Evolutionary conservation across 2,113 vertebrate genomes (phyloP), one percentile per base, ranked within the genome.

Genomic region (Microtus pennsylvanicus): DNA sequence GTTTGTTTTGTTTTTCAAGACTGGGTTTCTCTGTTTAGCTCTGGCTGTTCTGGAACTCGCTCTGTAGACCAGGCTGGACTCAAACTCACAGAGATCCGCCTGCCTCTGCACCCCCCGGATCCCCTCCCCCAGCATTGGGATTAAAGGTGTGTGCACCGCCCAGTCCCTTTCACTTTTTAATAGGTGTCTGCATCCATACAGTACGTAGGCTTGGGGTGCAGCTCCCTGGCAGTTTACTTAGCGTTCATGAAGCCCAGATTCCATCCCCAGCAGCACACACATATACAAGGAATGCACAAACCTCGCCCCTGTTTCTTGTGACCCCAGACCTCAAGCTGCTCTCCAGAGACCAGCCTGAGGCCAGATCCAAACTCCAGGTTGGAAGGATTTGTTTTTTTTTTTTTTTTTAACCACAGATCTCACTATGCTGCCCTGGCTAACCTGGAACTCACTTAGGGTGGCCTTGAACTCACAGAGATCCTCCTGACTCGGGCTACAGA

Each of bases 271-370:
- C 13, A 28, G 7, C 35, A 72, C 69, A 88, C 13, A 74, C 47
- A n/a, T 42, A 63, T 9, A 45, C 10, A 55, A 0, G n/a, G 0
- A 1, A 61, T 0, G 0, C 26, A 88, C 1, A 33, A 50, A 65
- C 26, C 35, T 82, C 0, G 0, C 5, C 19, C 35, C 55, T 45
- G 33, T 55, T 52, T 1, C 50, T 35, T 55, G 8, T 55, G 61
- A 78, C 69, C 61, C 7, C 0, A 9, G 55, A 33, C 30, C 55
- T 65, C 16, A 45, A 65, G 16, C 61, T 85, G 82, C 16, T 67
- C 42, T 47, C 28, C 63, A 86, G 28, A 67, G 26, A 47, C 82
- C 38, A 86, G 82, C 5, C 42, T 47, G 61, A 86, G 42, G 42
- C 47, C 83, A 86, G 61, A 86, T 86, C 61, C 38, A 86, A 30